A percentile compares a stretch with the other conserved stretches of the same genome.
Conservation (phyloP, 1,140 invertebrate genomes). For the Drosophila bocki region DNA sequence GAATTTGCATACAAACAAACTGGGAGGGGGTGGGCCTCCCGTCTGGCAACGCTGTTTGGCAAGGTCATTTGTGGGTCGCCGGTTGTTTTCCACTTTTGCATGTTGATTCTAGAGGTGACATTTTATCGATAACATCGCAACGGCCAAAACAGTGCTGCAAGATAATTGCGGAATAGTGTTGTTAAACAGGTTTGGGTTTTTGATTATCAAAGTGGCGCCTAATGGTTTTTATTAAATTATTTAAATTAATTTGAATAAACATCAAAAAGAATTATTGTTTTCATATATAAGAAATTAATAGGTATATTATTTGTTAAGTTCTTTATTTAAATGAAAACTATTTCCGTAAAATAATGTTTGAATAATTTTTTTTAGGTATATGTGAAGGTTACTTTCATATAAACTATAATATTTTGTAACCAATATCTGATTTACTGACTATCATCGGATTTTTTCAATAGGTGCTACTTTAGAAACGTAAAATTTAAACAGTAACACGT, state of each 20-base stretch:
- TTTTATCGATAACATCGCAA: neutral
- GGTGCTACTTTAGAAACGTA: no score
- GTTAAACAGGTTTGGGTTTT: neutral
- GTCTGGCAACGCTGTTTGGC: constrained; percentile 54
- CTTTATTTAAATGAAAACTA: neutral
- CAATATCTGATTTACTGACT: no score
- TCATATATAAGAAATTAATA: neutral
- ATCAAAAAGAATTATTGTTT: neutral
- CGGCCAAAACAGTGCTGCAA: constrained; percentile 15
- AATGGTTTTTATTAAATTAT: neutral
- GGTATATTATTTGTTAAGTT: neutral
- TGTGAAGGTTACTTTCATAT: no score
- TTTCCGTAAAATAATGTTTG: no score
- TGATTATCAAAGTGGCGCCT: neutral
- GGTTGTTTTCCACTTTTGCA: constrained; percentile 53
- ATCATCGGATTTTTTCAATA: no score
- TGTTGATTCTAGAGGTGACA: constrained; percentile 9
- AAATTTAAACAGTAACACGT: neutral
- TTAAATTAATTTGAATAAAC: neutral
- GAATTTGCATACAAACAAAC: neutral
- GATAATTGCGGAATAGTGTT: constrained; percentile 15
- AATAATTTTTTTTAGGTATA: no score
- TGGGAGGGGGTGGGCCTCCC: neutral
- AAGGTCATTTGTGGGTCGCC: constrained; percentile 62
- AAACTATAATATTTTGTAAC: no score